phyloP scores from a whole-genome alignment of 2,888 invertebrate genomes.

The Ormyrus rosae region DNA sequence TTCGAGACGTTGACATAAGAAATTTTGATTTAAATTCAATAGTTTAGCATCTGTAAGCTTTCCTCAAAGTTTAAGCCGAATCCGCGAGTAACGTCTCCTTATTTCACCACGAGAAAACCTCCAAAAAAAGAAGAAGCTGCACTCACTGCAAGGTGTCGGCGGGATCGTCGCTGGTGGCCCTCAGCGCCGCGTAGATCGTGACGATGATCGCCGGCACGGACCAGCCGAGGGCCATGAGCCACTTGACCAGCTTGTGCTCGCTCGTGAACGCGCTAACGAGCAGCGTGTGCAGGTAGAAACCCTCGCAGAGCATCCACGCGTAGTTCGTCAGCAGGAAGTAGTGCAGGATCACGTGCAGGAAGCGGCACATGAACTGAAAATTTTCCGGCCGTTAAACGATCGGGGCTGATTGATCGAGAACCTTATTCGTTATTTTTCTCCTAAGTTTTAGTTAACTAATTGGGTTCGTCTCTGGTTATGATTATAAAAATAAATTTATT shows the following conservation, averaged over 20 bases:
- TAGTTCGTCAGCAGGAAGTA: slow-evolving; percentile 95
- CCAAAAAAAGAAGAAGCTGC: not conserved
- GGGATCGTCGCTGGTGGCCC: slow-evolving; percentile 78
- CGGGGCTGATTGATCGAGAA: no score
- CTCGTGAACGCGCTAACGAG: slow-evolving; percentile 94
- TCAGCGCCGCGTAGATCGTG: slow-evolving; percentile 82
- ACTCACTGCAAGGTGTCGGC: slow-evolving; percentile 79
- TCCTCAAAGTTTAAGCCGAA: no score
- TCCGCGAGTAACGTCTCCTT: no score
- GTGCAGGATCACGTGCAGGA: slow-evolving; percentile 88
- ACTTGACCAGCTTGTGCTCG: slow-evolving; percentile 89
- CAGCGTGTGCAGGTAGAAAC: slow-evolving; percentile 94
- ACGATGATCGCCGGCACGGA: slow-evolving; percentile 84
- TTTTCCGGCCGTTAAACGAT: no score
- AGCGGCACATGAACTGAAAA: slow-evolving; percentile 79
- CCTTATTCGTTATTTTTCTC: not conserved
- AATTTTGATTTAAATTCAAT: no score
- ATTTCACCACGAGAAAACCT: no score
- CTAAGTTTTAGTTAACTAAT: not conserved
- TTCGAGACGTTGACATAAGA: no score
- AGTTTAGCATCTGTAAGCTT: no score
- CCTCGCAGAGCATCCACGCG: slow-evolving; percentile 98
- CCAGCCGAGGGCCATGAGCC: slow-evolving; percentile 92
- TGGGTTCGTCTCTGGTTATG: not conserved
- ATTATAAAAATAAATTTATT: not conserved